Percentiles rank a stretch among this genome's conserved stretches.
phyloP scores from a whole-genome alignment of 2,888 invertebrate genomes.

The Dioctria linearis region DNA sequence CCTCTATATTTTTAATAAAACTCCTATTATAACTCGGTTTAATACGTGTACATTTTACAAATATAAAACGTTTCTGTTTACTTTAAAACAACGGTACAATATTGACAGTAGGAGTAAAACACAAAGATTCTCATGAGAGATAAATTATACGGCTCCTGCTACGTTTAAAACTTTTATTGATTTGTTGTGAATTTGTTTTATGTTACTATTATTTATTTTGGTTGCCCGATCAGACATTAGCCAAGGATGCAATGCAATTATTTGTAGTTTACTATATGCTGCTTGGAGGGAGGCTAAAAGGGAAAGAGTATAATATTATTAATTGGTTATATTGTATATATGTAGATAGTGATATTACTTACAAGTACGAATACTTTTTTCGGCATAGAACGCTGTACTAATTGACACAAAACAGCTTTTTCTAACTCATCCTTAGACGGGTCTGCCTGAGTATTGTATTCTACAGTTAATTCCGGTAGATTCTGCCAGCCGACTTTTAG shows the following conservation, averaged over 20 bases:
- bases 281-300: constrained; percentile 36
- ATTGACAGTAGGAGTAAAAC: constrained; percentile 38
- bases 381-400: constrained; percentile 70
- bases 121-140: constrained; percentile 15
- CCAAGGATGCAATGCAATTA: neutral
- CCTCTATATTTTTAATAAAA: constrained; percentile 42
- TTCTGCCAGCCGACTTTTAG: constrained; percentile 70
- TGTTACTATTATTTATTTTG: neutral
- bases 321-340: neutral
- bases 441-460: constrained; percentile 69
- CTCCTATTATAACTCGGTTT: constrained; percentile 7
- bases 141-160: neutral
- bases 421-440: constrained; percentile 67
- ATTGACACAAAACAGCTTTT: constrained; percentile 66
- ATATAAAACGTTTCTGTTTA: constrained; percentile 47
- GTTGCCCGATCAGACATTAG: neutral
- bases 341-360: constrained; percentile 55
- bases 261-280: constrained; percentile 13
- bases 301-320: neutral
- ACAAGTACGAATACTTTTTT: constrained; percentile 71
- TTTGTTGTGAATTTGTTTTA: constrained; percentile 8
- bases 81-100: constrained; percentile 39
- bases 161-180: constrained; percentile 32
- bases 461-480: constrained; percentile 68
- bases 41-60: constrained; percentile 45